A percentile compares a stretch with the other conserved stretches of the same genome.
These are phyloP conservation scores for Leucania comma DNA, from an alignment of 2,888 invertebrate genomes.

Conservation along the genomic window DNA sequence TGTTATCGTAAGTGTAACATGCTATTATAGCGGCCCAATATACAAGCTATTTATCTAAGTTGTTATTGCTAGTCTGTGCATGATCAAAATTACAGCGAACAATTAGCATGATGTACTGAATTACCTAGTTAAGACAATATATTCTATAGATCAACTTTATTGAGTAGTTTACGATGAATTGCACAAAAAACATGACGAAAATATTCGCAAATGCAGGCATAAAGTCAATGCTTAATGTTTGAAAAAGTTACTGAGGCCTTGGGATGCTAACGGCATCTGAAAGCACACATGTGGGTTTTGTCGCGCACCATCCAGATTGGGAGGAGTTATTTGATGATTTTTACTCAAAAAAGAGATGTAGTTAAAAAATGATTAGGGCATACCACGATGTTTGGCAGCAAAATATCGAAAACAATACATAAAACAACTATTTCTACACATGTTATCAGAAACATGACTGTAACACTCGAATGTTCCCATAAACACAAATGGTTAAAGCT, in stretches of 20 bases:
- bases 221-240: too few species aligned
- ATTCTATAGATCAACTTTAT: background rate
- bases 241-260: too few species aligned
- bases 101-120: slow-evolving; percentile 8
- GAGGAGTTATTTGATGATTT: too few species aligned
- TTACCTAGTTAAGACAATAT: background rate
- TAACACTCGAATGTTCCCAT: slow-evolving; percentile 85
- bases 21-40: background rate
- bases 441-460: slow-evolving; percentile 78
- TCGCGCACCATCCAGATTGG: too few species aligned
- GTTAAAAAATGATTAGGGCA: background rate
- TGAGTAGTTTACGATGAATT: background rate
- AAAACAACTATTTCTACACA: slow-evolving; percentile 64
- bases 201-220: background rate
- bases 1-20: slow-evolving; percentile 27
- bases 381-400: background rate
- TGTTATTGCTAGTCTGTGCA: slow-evolving; percentile 17
- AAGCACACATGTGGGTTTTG: too few species aligned
- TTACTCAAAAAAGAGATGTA: too few species aligned
- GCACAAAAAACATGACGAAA: background rate
- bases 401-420: slow-evolving; percentile 39
- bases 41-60: slow-evolving; percentile 3
- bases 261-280: too few species aligned
- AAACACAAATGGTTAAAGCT: slow-evolving; percentile 89
- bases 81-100: background rate